These are phyloP conservation scores for Nipponia nippon DNA, from an alignment of 2,113 vertebrate genomes.

Conservation along the genomic window DNA sequence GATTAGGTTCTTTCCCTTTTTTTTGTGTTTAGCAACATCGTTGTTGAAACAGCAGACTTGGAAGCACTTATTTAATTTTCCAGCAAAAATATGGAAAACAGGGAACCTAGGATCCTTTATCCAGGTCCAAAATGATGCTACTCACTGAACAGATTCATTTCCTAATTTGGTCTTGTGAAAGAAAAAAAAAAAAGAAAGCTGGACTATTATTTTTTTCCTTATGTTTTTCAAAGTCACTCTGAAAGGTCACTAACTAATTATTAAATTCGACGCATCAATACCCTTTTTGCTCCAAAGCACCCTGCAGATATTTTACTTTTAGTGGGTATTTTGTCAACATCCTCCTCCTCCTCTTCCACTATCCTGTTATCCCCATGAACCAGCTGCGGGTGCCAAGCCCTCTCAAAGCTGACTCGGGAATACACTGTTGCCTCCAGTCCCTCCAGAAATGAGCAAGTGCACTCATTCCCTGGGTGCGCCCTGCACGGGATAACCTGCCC, in stretches of 20 bases:
- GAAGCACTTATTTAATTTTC: neutral
- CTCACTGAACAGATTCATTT: neutral
- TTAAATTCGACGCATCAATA: neutral
- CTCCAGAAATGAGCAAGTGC: neutral
- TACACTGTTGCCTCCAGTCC: neutral
- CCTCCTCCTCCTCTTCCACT: neutral
- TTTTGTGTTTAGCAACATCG: fast-evolving
- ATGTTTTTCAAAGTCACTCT: neutral
- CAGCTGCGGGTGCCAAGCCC: neutral
- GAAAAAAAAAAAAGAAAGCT: neutral
- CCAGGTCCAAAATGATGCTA: neutral
- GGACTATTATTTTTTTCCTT: neutral
- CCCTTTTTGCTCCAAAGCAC: neutral
- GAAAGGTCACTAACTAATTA: constrained; percentile 12
- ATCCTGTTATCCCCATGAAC: neutral
- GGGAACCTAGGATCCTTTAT: neutral
- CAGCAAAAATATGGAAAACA: neutral
- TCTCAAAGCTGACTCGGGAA: neutral
- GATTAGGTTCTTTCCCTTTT: neutral
- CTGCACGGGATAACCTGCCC: neutral
- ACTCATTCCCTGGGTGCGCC: neutral
- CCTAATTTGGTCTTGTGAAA: neutral
- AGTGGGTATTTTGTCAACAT: neutral
- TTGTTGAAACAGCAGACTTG: neutral
- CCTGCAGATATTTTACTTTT: neutral